Base-by-base conservation (phyloP, 92 coral and sea anemone species). In the Epizoanthus illoricatus region DNA sequence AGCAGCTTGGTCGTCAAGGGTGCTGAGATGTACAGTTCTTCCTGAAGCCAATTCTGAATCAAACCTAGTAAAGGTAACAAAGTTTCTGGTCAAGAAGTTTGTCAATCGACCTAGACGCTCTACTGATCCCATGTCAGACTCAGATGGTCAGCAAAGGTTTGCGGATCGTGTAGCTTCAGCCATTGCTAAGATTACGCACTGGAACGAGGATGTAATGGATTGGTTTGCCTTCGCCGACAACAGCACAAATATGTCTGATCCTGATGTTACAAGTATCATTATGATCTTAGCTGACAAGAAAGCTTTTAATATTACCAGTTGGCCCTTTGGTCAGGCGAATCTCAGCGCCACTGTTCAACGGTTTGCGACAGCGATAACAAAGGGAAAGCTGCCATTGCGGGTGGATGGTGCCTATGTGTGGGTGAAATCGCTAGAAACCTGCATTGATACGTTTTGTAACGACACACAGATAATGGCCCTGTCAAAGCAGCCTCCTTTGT, bases 221-320 rank as follows among this genome's bases (percentile, higher is more conserved):
- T 71, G 75, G 75, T 43, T 71, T 43, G 76, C 88, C 15, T 85
- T 82, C 67, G 70, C 86, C 60, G 88, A 49, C 4, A 75, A 75
- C 75, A 49, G 19, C 12, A 5, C 59, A 12, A 65, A 1, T 66
- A 12, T 16, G 17, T 57, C 23, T 24, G 33, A 21, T 33, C 8
- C 65, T 17, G 45, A 28, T 63, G 57, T 24, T 24, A 73, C 80
- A 3, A 66, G 40, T 69, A 80, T 87, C 28, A 52, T 62, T 84
- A 73, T 89, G 3, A 83, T 82, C 21, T 73, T 90, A 52, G 94
- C 86, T 24, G 91, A 90, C 79, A 81, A 52, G 65, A 88, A 85
- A 59, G 73, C 72, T 6, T 66, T 85, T 0, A 85, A 83, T 0
- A 56, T 88, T 28, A 24, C 80, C 61, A 85, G 75, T 7, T 71